These are phyloP conservation scores for Scolopax mira DNA, from an alignment of 2,113 vertebrate genomes.

Conservation along the genomic window DNA sequence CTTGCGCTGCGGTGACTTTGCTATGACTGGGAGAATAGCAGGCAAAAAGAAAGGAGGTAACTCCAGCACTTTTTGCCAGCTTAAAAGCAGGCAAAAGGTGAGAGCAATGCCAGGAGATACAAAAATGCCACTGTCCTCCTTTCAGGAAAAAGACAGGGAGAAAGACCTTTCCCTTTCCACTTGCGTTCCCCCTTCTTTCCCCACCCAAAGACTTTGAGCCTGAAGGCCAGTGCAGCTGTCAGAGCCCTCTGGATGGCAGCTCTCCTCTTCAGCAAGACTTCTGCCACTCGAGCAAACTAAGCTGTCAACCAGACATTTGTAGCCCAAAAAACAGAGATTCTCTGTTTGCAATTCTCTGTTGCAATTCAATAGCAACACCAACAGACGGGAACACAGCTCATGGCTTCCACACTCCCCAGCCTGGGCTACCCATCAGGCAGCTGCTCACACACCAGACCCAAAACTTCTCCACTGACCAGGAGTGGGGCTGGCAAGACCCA, in stretches of 20 bases:
- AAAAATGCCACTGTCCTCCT: background rate
- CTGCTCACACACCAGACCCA: constrained; percentile 26
- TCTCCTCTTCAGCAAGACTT: background rate
- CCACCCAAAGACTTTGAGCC: background rate
- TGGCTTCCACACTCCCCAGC: background rate
- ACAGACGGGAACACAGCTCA: background rate
- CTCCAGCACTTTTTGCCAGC: constrained; percentile 7
- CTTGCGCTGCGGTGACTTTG: background rate
- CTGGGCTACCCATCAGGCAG: background rate
- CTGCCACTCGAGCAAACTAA: background rate
- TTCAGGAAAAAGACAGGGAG: background rate
- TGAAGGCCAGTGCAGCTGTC: background rate
- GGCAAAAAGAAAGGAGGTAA: background rate
- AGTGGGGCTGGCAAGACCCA: background rate
- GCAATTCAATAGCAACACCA: background rate
- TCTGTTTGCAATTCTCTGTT: no score
- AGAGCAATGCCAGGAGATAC: background rate
- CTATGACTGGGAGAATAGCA: background rate
- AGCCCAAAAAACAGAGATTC: background rate
- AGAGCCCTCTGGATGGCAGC: background rate
- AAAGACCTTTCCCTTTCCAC: background rate
- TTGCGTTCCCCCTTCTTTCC: background rate
- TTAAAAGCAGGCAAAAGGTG: background rate
- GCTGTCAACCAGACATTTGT: background rate
- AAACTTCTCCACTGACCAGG: constrained; percentile 21